These are phyloP conservation scores for Gnatocerus cornutus DNA, from an alignment of 2,888 invertebrate genomes.

Conservation along the genomic window DNA sequence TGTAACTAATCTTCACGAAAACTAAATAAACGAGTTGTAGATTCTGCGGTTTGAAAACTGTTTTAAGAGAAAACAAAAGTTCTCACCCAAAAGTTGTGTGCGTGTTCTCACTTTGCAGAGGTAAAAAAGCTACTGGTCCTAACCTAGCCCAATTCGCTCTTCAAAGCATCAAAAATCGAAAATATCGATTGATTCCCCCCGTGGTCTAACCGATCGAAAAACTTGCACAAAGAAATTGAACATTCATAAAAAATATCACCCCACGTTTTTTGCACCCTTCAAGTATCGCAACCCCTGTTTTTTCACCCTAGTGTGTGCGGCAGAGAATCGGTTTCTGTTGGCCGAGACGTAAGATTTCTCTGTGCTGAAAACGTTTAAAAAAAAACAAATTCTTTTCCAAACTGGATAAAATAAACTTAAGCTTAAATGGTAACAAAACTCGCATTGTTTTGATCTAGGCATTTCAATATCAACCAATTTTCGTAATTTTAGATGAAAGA, in stretches of 20 bases:
- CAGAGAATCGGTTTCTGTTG: constrained; percentile 60
- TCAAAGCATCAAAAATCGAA: constrained; percentile 67
- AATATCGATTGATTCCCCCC: constrained; percentile 69
- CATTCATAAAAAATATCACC: constrained; percentile 70
- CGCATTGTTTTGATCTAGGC: constrained; percentile 30
- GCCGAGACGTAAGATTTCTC: constrained; percentile 42
- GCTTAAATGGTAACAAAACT: no score
- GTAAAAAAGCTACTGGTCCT: constrained; percentile 66
- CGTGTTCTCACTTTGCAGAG: constrained; percentile 60
- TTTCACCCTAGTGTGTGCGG: constrained; percentile 60
- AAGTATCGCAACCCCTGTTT: constrained; percentile 55
- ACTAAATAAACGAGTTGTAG: neutral
- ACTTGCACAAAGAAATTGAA: constrained; percentile 66
- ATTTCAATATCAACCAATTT: constrained; percentile 35
- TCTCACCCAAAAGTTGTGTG: constrained; percentile 21
- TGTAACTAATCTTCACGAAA: no score
- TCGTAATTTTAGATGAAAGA: neutral
- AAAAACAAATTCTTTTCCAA: constrained; percentile 55
- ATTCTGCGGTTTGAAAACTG: neutral
- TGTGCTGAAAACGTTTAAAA: constrained; percentile 5
- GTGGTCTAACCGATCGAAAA: constrained; percentile 65
- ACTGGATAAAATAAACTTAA: constrained; percentile 61
- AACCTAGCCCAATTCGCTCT: constrained; percentile 65
- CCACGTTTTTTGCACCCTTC: constrained; percentile 67
- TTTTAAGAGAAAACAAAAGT: constrained; percentile 8